phyloP scores from a whole-genome alignment of 2,113 vertebrate genomes.

The Siphamia tubifer region DNA sequence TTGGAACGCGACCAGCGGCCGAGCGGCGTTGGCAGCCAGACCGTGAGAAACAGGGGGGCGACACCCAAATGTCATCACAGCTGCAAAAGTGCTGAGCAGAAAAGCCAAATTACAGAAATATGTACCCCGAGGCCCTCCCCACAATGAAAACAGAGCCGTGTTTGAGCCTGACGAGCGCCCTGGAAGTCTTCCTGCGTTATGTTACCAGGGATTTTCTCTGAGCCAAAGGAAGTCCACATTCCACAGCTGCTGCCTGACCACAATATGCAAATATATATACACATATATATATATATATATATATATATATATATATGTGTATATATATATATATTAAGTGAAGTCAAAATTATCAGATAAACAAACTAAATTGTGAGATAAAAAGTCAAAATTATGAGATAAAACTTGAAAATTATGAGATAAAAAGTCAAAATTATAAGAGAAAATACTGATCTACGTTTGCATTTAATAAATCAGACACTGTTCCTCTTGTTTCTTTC shows the following conservation, averaged over 20 bases:
- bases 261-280: too few species aligned
- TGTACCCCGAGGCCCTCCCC: constrained; percentile 84
- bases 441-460: too few species aligned
- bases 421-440: too few species aligned
- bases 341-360: too few species aligned
- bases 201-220: constrained; percentile 75
- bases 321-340: too few species aligned
- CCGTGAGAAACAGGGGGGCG: constrained; percentile 93
- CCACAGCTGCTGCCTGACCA: constrained; percentile 77
- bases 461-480: too few species aligned
- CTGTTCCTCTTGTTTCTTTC: too few species aligned
- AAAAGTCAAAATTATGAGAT: too few species aligned
- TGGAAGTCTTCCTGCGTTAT: constrained; percentile 69
- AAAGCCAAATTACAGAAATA: constrained; percentile 92
- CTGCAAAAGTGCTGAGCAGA: constrained; percentile 91
- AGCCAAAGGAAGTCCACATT: constrained; percentile 60
- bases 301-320: too few species aligned
- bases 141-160: constrained; percentile 83
- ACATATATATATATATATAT: too few species aligned
- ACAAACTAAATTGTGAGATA: too few species aligned
- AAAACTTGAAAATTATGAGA: too few species aligned
- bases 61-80: constrained; percentile 92
- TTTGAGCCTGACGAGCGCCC: constrained; percentile 68
- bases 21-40: constrained; percentile 82
- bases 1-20: constrained; percentile 83